Percentiles rank a stretch among this genome's conserved stretches.
phyloP scores from a whole-genome alignment of 2,113 vertebrate genomes.

The Eulacestoma nigropectus region DNA sequence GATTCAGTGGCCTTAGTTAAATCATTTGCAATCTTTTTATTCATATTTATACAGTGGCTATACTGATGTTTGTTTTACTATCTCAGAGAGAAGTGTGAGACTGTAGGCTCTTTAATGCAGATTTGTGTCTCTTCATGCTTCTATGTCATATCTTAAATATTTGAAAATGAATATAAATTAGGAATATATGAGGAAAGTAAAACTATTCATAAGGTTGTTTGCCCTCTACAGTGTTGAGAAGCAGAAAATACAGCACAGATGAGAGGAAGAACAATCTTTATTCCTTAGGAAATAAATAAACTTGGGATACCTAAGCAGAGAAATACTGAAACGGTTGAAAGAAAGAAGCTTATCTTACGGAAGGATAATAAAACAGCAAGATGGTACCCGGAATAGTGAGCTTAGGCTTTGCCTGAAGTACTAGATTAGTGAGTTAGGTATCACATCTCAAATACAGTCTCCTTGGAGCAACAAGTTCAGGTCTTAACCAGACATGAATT shows the following conservation, averaged over 20 bases:
- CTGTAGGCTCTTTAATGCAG: conserved; percentile 32
- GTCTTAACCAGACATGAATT: conserved; percentile 5
- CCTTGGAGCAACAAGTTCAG: conserved; percentile 20
- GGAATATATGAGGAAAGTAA: conserved; percentile 22
- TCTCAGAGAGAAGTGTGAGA: conserved; percentile 7
- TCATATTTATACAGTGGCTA: background rate
- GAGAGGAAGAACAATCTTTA: conserved; percentile 17
- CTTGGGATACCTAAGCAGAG: conserved; percentile 24
- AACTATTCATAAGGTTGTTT: conserved; percentile 28
- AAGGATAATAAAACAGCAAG: conserved; percentile 57
- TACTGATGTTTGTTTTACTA: conserved; percentile 24
- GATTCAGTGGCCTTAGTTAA: conserved; percentile 17
- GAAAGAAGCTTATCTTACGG: conserved; percentile 52
- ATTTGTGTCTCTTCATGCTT: conserved; percentile 15
- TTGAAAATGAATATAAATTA: conserved; percentile 55
- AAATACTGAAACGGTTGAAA: conserved; percentile 30
- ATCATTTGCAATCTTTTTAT: conserved; percentile 15
- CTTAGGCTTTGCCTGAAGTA: conserved; percentile 49
- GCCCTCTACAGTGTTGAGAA: background rate
- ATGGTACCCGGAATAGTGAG: conserved; percentile 45
- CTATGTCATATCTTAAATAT: conserved; percentile 43
- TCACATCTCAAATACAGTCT: conserved; percentile 26
- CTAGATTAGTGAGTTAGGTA: conserved; percentile 40
- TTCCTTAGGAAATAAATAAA: conserved; percentile 37
- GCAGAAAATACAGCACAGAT: background rate